Evolutionary conservation across 2,113 vertebrate species (phyloP).

Genomic region (Phrynosoma platyrhinos): DNA sequence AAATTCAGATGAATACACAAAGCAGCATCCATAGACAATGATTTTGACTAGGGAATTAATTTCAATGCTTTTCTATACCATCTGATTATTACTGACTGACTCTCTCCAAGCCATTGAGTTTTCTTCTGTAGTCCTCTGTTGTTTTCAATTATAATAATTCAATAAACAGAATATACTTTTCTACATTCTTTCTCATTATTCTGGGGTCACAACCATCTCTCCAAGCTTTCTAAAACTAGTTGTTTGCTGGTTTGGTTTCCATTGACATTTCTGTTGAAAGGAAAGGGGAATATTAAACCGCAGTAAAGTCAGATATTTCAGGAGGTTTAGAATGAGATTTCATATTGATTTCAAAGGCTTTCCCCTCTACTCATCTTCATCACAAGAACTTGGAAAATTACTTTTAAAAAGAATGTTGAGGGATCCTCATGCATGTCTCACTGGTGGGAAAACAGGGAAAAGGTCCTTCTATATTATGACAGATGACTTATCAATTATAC

Average conservation of each 20-base stretch:
- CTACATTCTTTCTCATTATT: not conserved
- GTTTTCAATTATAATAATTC: constrained; percentile 6
- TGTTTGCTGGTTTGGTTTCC: constrained; percentile 3
- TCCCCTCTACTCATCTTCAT: not conserved
- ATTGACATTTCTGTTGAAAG: not conserved
- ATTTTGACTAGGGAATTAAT: not conserved
- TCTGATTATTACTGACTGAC: constrained; percentile 41
- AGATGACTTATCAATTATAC: too few species aligned
- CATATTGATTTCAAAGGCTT: constrained; percentile 6
- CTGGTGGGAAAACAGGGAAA: too few species aligned
- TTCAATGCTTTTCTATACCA: constrained; percentile 37
- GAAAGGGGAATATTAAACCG: not conserved
- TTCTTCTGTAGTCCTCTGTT: not conserved
- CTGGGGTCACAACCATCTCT: not conserved
- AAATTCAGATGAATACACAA: not conserved
- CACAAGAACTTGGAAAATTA: not conserved
- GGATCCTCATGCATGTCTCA: too few species aligned
- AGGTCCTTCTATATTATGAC: too few species aligned
- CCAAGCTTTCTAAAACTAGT: not conserved
- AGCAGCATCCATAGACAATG: not conserved
- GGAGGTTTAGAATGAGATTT: not conserved
- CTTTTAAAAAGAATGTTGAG: too few species aligned
- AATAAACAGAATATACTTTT: not conserved
- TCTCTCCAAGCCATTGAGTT: not conserved
- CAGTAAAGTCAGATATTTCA: not conserved